phyloP scores from a whole-genome alignment of 2,113 vertebrate genomes.

The Actinemys pallida region DNA sequence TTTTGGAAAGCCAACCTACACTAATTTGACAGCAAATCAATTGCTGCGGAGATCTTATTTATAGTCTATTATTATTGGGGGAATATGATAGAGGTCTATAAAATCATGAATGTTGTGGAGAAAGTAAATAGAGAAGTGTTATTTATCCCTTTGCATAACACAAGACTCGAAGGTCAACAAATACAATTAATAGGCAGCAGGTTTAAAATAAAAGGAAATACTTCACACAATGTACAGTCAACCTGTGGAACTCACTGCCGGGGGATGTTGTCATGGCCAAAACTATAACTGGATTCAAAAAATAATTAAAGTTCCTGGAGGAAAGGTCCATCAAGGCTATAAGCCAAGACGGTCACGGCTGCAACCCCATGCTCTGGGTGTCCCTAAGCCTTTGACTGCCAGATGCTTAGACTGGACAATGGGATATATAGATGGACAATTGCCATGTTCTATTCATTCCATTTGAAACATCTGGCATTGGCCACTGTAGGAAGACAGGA shows the following conservation, averaged over 20 bases:
- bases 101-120: not conserved
- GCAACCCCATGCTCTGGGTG: not conserved
- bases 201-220: not conserved
- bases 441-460: not conserved
- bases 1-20: not conserved
- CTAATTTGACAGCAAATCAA: not conserved
- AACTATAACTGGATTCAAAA: not conserved
- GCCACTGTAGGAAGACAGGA: not conserved
- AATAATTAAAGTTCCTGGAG: not conserved
- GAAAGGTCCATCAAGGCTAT: not conserved
- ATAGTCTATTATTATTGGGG: fast-evolving
- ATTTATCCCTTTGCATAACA: not conserved
- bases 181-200: not conserved
- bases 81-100: not conserved
- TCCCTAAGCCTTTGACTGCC: not conserved
- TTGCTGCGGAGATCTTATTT: not conserved
- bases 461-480: not conserved
- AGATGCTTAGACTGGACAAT: too few species aligned
- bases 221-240: not conserved
- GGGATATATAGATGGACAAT: not conserved
- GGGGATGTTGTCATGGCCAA: not conserved
- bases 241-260: not conserved
- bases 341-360: not conserved
- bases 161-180: not conserved
- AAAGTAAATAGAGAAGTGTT: not conserved